A percentile compares a stretch with the other conserved stretches of the same genome.
Evolutionary conservation across 2,888 invertebrate species (phyloP).

Genomic region (Pogonocherus hispidulus): DNA sequence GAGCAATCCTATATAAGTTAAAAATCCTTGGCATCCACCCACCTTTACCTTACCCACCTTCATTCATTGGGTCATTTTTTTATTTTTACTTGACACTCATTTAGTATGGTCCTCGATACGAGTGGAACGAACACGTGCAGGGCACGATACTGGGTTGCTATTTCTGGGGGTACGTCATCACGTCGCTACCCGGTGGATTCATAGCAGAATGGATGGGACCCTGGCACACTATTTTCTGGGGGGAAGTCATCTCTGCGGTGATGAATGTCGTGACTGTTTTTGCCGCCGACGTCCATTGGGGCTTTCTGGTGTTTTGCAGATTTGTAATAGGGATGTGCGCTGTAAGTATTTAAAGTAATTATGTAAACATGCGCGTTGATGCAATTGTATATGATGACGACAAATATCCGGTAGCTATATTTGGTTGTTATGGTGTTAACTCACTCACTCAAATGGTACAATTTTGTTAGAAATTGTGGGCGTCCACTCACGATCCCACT

Average conservation of each 20-base stretch:
- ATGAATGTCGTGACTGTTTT: constrained; percentile 70
- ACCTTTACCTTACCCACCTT: too few relatives aligned
- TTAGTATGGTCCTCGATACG: constrained; percentile 56
- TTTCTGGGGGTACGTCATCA: constrained; percentile 56
- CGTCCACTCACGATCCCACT: too few relatives aligned
- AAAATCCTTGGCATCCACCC: too few relatives aligned
- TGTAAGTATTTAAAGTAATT: too few relatives aligned
- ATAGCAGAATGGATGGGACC: constrained; percentile 56
- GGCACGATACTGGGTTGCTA: constrained; percentile 55
- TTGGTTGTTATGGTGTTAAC: too few relatives aligned
- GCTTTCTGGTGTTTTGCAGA: constrained; percentile 71
- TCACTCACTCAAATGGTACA: too few relatives aligned
- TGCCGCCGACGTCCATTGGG: constrained; percentile 71
- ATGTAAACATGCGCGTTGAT: too few relatives aligned
- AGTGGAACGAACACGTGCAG: constrained; percentile 56
- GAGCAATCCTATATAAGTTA: too few relatives aligned
- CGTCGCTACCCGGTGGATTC: constrained; percentile 55
- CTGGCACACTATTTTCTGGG: constrained; percentile 55
- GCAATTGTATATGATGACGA: too few relatives aligned
- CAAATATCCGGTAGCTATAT: too few relatives aligned
- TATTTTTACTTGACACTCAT: constrained; percentile 10
- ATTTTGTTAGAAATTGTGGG: too few relatives aligned
- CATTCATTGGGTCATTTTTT: too few relatives aligned
- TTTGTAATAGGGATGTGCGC: constrained; percentile 74
- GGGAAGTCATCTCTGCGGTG: constrained; percentile 48